phyloP scores from a whole-genome alignment of 2,113 vertebrate species.

The Xenotilapia leptura region DNA sequence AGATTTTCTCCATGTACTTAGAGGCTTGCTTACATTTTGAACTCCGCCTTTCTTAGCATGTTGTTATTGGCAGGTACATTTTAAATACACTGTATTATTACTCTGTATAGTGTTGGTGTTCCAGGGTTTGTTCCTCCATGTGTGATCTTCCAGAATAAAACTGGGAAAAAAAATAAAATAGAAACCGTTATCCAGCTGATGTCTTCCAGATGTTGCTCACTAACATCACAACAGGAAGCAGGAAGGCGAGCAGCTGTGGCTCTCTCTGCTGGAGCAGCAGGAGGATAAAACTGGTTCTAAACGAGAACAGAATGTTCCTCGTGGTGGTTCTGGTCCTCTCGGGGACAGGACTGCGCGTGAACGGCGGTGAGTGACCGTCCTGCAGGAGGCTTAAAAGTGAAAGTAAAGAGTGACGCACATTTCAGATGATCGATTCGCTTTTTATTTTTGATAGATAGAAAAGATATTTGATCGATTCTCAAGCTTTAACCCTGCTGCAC shows the following conservation, averaged over 20 bases:
- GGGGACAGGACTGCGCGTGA: background rate
- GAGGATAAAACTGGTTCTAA: background rate
- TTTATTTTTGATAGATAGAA: background rate
- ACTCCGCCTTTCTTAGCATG: too few relatives aligned
- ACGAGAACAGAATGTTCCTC: background rate
- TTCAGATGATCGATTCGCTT: background rate
- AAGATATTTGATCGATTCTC: background rate
- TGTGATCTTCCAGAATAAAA: background rate
- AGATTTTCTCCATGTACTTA: too few relatives aligned
- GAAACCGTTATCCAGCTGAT: background rate
- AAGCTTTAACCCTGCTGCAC: background rate
- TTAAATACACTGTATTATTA: too few relatives aligned
- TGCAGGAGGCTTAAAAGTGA: background rate
- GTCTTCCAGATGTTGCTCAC: fast-evolving
- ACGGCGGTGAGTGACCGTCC: background rate
- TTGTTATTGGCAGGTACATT: too few relatives aligned
- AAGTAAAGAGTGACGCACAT: background rate
- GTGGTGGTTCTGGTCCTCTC: background rate
- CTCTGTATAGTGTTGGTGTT: background rate
- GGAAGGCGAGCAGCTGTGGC: background rate
- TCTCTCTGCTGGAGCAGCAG: fast-evolving
- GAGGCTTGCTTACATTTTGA: too few relatives aligned
- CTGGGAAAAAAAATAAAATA: background rate
- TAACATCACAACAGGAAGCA: background rate
- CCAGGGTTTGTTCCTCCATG: fast-evolving